phyloP scores from a whole-genome alignment of 2,113 vertebrate species.

The Muscicapa adusta region DNA sequence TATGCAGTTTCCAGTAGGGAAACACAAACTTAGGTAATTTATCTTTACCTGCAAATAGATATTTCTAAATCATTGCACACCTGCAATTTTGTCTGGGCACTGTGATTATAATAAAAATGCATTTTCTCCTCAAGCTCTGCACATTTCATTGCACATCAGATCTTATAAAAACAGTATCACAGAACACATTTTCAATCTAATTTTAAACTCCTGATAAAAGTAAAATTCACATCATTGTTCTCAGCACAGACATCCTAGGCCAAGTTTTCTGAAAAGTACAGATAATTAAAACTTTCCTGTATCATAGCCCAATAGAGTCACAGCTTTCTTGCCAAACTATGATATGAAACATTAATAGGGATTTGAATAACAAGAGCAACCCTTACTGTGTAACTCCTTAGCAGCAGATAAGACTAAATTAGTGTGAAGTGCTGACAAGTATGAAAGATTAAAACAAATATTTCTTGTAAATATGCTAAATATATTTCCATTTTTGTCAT shows the following conservation, averaged over 20 bases:
- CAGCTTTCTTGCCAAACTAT: constrained; percentile 34
- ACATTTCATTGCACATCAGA: constrained; percentile 4
- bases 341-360: constrained; percentile 49
- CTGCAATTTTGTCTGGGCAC: neutral
- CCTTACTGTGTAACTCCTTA: constrained; percentile 29
- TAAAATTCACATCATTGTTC: constrained; percentile 7
- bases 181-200: neutral
- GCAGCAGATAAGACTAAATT: constrained; percentile 60
- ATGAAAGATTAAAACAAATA: constrained; percentile 65
- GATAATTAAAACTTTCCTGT: constrained; percentile 52
- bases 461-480: constrained; percentile 34
- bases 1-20: neutral
- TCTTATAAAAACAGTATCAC: neutral
- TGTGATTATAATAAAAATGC: neutral
- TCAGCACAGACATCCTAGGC: neutral
- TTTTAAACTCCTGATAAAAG: constrained; percentile 13
- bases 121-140: neutral
- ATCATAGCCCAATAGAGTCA: neutral
- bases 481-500: neutral
- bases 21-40: neutral
- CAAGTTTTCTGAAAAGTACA: constrained; percentile 46
- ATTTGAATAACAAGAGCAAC: constrained; percentile 61
- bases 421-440: constrained; percentile 59
- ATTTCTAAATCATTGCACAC: neutral
- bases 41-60: neutral